These are phyloP conservation scores for Sesia bembeciformis DNA, from an alignment of 2,888 invertebrate species.

Conservation along the genomic window DNA sequence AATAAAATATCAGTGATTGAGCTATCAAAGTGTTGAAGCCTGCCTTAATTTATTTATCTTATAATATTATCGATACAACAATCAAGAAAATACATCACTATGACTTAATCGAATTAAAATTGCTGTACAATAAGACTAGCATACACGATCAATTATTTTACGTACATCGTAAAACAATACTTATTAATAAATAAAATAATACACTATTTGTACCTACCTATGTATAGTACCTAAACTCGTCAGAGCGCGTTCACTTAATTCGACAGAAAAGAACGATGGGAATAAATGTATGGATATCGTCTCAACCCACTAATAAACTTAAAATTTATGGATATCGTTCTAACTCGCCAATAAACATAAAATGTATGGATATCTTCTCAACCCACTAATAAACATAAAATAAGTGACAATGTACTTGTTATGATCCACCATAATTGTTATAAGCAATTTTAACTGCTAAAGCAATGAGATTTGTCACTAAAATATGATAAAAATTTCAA, in stretches of 20 bases:
- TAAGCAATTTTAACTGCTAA: too few relatives aligned
- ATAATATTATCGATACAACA: conserved; percentile 37
- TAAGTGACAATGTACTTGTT: too few relatives aligned
- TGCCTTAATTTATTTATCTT: not conserved
- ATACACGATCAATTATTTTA: conserved; percentile 40
- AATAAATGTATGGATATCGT: too few relatives aligned
- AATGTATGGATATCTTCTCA: too few relatives aligned
- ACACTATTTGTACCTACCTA: conserved; percentile 55
- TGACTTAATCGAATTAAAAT: conserved; percentile 39
- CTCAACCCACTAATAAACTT: too few relatives aligned
- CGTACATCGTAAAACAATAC: conserved; percentile 39
- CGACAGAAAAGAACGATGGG: not conserved
- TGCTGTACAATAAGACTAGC: conserved; percentile 67
- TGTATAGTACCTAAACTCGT: conserved; percentile 1
- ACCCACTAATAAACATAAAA: too few relatives aligned
- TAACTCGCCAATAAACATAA: too few relatives aligned
- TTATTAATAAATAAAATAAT: conserved; percentile 35
- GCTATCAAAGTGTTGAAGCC: not conserved
- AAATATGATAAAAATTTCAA: too few relatives aligned
- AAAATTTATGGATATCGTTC: too few relatives aligned
- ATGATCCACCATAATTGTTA: too few relatives aligned
- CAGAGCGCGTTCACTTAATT: not conserved
- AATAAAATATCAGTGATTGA: not conserved
- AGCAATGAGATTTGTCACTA: too few relatives aligned
- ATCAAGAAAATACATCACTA: conserved; percentile 50